Evolutionary conservation across 30 jellyfish, hydroid and myxozoan species (phyloP), one percentile per base, ranked within the genome.

Genomic region (Aurelia coerulea): DNA sequence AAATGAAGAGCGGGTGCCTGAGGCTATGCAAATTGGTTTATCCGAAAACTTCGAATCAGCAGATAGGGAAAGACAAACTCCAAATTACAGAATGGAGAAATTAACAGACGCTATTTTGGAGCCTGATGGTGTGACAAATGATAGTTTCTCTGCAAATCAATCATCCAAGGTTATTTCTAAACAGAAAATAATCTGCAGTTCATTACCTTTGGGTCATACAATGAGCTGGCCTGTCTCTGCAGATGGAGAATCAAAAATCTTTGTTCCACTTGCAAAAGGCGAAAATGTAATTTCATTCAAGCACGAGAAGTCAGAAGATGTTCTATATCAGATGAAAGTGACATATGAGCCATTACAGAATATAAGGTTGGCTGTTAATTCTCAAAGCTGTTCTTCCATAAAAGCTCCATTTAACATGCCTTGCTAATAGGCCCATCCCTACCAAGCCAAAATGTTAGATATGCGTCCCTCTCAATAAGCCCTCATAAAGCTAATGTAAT

Each of bases 241-340:
- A 17, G 64, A 59, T 33, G 88, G 93, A 52, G 66, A 16, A 6
- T 32, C 85, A 78, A 84, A 63, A 17, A 51, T 84, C 35, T 62
- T 84, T 84, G 88, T 71, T 19, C 93, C 93, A 8, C 70, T 73
- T 16, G 65, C 65, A 66, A n/a, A 15, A 34, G 93, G 93, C 3
- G 58, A 63, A 65, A 84, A 84, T 65, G 14, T 8, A 42, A 51
- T 84, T 8, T 14, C 78, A 6, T 32, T 84, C 31, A 35, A 69
- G 68, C 35, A 51, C 2, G 70, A 17, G 12, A 53, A 73, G 23
- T 14, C 79, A 32, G 65, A 62, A 37, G 56, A 66, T 4, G 37
- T 29, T 14, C 31, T 16, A 0, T n/a, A 65, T 46, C 76, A 29
- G 3, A 9, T 84, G 34, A 62, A 19, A 12, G 77, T 84, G 29